These are phyloP conservation scores for Capreolus pygargus DNA, from an alignment of 2,113 vertebrate genomes.

Conservation along the genomic window DNA sequence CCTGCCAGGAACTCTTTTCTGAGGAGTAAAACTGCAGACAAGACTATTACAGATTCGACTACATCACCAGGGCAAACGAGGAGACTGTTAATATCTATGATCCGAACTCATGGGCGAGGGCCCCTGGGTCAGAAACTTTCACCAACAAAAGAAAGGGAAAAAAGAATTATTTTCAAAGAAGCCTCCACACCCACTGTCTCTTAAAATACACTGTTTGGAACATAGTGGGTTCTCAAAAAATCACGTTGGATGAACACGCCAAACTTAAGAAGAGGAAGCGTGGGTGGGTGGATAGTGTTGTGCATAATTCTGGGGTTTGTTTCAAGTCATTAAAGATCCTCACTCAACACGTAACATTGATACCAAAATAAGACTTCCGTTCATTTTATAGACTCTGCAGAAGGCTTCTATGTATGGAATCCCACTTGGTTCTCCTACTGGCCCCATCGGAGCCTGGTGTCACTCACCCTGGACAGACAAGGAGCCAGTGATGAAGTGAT, in stretches of 20 bases:
- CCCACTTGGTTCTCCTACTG: not conserved
- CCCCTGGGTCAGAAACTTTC: slow-evolving; percentile 47
- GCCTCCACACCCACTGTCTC: slow-evolving; percentile 60
- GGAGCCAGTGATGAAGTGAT: not conserved
- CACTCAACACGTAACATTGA: slow-evolving; percentile 43
- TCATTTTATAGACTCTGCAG: not conserved
- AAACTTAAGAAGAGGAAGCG: slow-evolving; percentile 34
- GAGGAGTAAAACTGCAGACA: not conserved
- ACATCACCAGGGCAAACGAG: slow-evolving; percentile 34
- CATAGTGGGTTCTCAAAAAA: slow-evolving; percentile 51
- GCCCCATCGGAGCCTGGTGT: not conserved
- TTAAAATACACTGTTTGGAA: slow-evolving; percentile 62
- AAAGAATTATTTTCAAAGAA: slow-evolving; percentile 28
- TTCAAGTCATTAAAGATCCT: slow-evolving; percentile 66
- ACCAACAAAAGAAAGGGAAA: not conserved
- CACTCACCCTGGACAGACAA: not conserved
- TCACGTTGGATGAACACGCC: not conserved
- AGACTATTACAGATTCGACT: not conserved
- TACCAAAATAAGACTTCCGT: slow-evolving; percentile 32
- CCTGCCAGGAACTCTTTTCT: slow-evolving; percentile 24
- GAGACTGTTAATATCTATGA: not conserved
- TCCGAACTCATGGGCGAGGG: not conserved
- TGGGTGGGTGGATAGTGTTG: slow-evolving; percentile 52
- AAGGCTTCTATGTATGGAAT: not conserved
- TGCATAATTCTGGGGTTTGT: slow-evolving; percentile 58